Percentiles rank a stretch among this genome's conserved stretches.
phyloP scores from a whole-genome alignment of 2,113 vertebrate species.

The Cinclus cinclus region DNA sequence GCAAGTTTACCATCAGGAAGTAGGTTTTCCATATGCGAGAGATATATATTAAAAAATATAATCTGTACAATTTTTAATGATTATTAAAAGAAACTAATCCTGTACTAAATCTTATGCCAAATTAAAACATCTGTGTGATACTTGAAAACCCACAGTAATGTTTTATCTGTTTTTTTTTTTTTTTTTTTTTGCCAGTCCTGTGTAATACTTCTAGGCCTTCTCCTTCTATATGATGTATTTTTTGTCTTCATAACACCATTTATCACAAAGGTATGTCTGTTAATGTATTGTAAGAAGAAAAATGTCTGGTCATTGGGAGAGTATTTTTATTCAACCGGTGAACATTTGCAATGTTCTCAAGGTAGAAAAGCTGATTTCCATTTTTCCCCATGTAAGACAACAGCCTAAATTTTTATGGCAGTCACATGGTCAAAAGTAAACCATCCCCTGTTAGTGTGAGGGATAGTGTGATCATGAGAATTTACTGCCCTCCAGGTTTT shows the following conservation, averaged over 20 bases:
- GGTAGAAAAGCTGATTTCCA: neutral
- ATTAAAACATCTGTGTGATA: neutral
- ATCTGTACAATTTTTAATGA: neutral
- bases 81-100: neutral
- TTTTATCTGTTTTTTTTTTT: neutral
- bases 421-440: neutral
- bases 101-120: neutral
- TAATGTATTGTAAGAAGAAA: neutral
- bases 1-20: neutral
- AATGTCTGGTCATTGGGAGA: neutral
- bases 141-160: neutral
- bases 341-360: neutral
- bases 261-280: constrained; percentile 86
- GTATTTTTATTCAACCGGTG: neutral
- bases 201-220: constrained; percentile 91
- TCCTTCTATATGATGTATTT: constrained; percentile 95
- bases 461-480: neutral
- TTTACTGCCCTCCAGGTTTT: neutral
- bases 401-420: neutral
- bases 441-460: neutral
- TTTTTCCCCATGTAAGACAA: neutral
- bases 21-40: neutral
- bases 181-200: constrained; percentile 80
- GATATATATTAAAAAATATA: neutral
- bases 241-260: constrained; percentile 99